A percentile compares a stretch with the other conserved stretches of the same genome.
phyloP scores from a whole-genome alignment of 2,888 invertebrate genomes.

The Cryptocephalus moraei region DNA sequence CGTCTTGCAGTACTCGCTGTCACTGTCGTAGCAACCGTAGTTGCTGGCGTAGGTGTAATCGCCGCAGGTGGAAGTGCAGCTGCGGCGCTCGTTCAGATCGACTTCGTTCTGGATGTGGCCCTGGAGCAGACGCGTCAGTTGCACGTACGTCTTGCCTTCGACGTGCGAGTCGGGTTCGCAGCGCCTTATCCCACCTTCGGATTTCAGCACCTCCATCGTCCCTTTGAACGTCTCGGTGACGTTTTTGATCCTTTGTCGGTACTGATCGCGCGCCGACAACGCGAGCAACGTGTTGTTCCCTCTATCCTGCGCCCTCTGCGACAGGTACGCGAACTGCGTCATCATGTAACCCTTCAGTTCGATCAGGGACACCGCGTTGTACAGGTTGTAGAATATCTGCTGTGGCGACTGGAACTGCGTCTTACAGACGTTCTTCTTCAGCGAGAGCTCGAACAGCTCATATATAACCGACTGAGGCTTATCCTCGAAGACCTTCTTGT shows the following conservation, averaged over 20 bases:
- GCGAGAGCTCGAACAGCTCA: conserved; percentile 8
- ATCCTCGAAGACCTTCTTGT: conserved; percentile 10
- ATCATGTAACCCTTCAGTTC: conserved; percentile 75
- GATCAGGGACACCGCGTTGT: conserved; percentile 61
- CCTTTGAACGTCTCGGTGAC: conserved; percentile 8
- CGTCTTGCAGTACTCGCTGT: conserved; percentile 17
- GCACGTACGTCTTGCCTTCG: conserved; percentile 49
- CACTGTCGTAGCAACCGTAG: conserved; percentile 17
- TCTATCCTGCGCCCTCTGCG: conserved; percentile 10
- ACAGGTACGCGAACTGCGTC: conserved; percentile 47
- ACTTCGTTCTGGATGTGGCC: conserved; percentile 80
- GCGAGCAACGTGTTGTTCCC: conserved; percentile 15
- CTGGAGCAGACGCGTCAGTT: conserved; percentile 65
- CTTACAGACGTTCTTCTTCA: conserved; percentile 4
- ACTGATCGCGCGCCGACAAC: conserved; percentile 10
- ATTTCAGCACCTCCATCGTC: conserved; percentile 8
- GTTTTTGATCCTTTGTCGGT: conserved; percentile 9
- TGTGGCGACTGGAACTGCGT: conserved; percentile 61
- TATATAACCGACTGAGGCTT: conserved; percentile 9
- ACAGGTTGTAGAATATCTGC: conserved; percentile 67
- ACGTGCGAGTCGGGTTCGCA: conserved; percentile 17
- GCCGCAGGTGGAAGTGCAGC: conserved; percentile 51
- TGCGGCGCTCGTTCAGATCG: conserved; percentile 57
- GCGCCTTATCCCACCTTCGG: conserved; percentile 10
- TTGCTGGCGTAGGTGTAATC: conserved; percentile 11